phyloP scores from a whole-genome alignment of 2,113 vertebrate genomes.

The Gallinago undulata region DNA sequence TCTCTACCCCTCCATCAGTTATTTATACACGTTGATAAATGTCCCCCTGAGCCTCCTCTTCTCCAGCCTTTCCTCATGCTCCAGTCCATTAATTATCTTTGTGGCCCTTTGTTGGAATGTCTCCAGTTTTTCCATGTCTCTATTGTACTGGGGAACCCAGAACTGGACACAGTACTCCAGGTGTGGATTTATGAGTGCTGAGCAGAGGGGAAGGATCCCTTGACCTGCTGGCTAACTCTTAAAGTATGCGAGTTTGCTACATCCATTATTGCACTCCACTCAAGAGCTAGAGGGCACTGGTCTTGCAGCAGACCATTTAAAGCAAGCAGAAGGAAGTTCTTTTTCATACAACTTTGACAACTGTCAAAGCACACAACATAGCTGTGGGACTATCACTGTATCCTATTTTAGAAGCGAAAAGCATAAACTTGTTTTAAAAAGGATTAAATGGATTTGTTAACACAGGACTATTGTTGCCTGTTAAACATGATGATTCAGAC shows the following conservation, averaged over 20 bases:
- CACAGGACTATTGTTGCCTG: background rate
- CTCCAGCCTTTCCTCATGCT: background rate
- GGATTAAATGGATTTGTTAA: background rate
- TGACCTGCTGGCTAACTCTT: background rate
- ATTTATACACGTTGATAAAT: background rate
- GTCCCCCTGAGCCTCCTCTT: background rate
- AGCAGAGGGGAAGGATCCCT: background rate
- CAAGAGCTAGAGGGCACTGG: background rate
- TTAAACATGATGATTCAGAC: background rate
- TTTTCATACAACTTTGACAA: background rate
- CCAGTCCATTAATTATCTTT: background rate
- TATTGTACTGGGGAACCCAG: background rate
- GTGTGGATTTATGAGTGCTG: background rate
- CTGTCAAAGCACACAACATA: background rate
- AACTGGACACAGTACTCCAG: background rate
- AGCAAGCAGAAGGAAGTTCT: background rate
- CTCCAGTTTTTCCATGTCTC: background rate
- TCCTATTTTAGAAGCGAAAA: background rate
- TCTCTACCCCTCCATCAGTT: background rate
- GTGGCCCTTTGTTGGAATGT: background rate
- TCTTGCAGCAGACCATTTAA: background rate
- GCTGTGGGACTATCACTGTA: background rate
- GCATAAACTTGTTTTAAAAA: background rate
- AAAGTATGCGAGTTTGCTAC: background rate
- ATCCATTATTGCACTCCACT: fast-evolving